Conservation (phyloP, 2,888 invertebrate genomes). For the Coleophora flavipennella region DNA sequence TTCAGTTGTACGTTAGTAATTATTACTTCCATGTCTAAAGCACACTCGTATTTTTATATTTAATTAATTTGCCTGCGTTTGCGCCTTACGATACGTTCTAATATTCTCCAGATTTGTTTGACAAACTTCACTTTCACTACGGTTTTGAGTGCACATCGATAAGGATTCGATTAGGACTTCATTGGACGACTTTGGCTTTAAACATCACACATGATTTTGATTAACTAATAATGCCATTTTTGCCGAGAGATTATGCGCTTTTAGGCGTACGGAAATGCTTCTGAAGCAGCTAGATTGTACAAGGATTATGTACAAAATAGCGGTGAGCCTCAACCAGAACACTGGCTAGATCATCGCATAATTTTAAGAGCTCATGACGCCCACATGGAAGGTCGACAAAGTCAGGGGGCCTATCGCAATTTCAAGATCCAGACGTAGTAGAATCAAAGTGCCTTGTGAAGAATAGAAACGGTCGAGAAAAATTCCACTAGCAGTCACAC, state of each 20-base stretch:
- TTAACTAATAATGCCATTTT: constrained; percentile 1
- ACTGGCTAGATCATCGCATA: constrained; percentile 3
- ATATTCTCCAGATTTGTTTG: no score
- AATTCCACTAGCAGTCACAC: no score
- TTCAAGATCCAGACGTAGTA: neutral
- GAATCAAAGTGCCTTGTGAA: no score
- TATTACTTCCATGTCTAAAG: no score
- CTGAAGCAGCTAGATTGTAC: constrained; percentile 2
- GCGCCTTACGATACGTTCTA: no score
- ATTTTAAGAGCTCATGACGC: constrained; percentile 4
- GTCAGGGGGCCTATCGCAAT: constrained; percentile 1
- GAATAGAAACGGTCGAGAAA: no score
- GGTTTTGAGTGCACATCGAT: neutral
- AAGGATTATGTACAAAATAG: constrained; percentile 1
- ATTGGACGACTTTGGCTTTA: neutral
- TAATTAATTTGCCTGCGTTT: no score
- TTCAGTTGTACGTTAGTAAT: no score
- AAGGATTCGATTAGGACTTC: neutral
- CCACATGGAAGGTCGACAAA: constrained; percentile 1
- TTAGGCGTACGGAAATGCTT: neutral
- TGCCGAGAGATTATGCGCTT: constrained; percentile 3
- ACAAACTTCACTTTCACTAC: no score
- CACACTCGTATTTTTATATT: no score
- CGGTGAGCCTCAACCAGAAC: neutral
- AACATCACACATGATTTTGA: neutral